Evolutionary conservation across 2,113 vertebrate genomes (phyloP), one percentile per base, ranked within the genome.

Genomic region (Nicator chloris): DNA sequence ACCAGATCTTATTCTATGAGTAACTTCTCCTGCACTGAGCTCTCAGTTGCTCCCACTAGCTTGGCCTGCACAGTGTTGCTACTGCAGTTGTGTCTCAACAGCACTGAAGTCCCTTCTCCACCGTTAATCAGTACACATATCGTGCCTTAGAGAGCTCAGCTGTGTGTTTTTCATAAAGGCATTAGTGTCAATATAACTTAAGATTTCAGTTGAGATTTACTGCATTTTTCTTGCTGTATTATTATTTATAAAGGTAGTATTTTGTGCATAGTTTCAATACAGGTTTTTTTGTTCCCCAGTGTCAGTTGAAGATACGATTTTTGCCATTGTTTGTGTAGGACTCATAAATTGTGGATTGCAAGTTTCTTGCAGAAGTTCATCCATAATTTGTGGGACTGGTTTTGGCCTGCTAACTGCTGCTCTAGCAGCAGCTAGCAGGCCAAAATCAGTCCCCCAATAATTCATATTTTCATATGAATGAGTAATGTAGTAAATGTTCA

Each of bases 281-380:
- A 57, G 5, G 2, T 61, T 33, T 12, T 53, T 28, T 33, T 23
- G 15, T 19, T 15, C 4, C 33, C 26, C 23, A 26, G 0, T 57
- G 18, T 69, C 37, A 88, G 8, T 15, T 64, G 56, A 61, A 83
- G 28, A 16, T 71, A 50, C 0, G 4, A 71, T 76, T 80, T 40
- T 80, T 88, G 26, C 5, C 23, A 45, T 70, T 66, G 30, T 90
- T 83, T 9, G 1, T 72, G 56, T 49, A 54, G 45, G 42, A 27
- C 5, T 87, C 18, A 23, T 11, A 30, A 60, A 51, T 60, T 79
- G 2, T 39, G 64, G 10, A 8, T 78, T 86, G 42, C 64, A 49
- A 69, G 31, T 71, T 88, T 66, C 31, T 19, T 77, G 26, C 17
- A 21, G 35, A 65, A 90, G 42, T 83, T 82, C 4, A 19, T 82